Conservation (phyloP, 2,113 vertebrate species). For the Chloebia gouldiae region DNA sequence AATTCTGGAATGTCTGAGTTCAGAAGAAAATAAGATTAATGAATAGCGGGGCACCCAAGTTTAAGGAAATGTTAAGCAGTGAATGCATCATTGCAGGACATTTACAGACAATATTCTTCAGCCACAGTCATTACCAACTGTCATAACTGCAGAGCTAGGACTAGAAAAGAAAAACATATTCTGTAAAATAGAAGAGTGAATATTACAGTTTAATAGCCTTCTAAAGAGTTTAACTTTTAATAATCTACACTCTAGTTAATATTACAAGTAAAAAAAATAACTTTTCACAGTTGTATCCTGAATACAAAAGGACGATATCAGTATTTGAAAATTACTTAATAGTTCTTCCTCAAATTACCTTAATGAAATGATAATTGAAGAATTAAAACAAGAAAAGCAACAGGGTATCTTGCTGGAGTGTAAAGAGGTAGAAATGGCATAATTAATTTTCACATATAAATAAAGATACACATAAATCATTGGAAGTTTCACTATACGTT, state of each 20-base stretch:
- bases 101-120: not conserved
- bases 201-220: not conserved
- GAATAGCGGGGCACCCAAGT: not conserved
- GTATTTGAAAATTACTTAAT: not conserved
- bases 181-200: not conserved
- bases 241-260: not conserved
- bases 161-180: not conserved
- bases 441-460: slow-evolving; percentile 8
- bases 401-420: not conserved
- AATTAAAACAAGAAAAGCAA: slow-evolving; percentile 4
- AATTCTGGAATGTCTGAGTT: not conserved
- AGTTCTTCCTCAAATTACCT: not conserved
- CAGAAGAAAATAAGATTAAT: not conserved
- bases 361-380: not conserved
- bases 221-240: not conserved
- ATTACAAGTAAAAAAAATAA: not conserved
- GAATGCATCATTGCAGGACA: not conserved
- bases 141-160: not conserved
- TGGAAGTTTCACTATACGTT: not conserved
- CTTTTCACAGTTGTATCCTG: not conserved
- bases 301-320: not conserved
- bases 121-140: not conserved
- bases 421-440: not conserved
- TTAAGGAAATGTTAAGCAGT: not conserved
- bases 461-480: not conserved